phyloP scores from a whole-genome alignment of 2,113 vertebrate species.

The Enhydra lutris region DNA sequence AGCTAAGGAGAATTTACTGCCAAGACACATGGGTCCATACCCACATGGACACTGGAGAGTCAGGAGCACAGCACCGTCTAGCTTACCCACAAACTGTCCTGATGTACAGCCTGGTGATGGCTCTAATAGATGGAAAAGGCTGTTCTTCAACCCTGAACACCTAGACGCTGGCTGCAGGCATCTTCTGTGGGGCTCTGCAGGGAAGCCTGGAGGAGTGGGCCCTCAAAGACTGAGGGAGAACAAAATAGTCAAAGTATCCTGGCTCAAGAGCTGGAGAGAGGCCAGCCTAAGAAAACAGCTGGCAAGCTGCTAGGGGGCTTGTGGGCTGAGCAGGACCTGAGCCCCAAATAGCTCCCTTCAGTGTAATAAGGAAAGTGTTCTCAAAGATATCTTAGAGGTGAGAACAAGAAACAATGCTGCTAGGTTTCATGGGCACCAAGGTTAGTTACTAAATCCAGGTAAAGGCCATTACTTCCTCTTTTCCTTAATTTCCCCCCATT shows the following conservation, averaged over 20 bases:
- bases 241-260: background rate
- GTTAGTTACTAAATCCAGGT: background rate
- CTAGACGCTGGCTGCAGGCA: background rate
- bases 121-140: background rate
- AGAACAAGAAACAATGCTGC: background rate
- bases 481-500: background rate
- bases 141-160: background rate
- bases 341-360: background rate
- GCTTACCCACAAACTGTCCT: background rate
- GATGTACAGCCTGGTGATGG: background rate
- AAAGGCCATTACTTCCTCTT: background rate
- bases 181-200: background rate
- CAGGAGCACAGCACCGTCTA: background rate
- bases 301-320: background rate
- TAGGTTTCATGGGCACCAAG: background rate
- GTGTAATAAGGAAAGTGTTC: background rate
- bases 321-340: background rate
- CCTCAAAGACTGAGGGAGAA: background rate
- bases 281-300: background rate
- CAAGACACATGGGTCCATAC: background rate
- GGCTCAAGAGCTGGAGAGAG: background rate
- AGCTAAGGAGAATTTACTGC: background rate
- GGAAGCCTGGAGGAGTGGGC: background rate
- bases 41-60: background rate
- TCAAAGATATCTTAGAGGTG: background rate